These are phyloP conservation scores for Mythimna impura DNA, from an alignment of 2,888 invertebrate genomes.

Conservation along the genomic window DNA sequence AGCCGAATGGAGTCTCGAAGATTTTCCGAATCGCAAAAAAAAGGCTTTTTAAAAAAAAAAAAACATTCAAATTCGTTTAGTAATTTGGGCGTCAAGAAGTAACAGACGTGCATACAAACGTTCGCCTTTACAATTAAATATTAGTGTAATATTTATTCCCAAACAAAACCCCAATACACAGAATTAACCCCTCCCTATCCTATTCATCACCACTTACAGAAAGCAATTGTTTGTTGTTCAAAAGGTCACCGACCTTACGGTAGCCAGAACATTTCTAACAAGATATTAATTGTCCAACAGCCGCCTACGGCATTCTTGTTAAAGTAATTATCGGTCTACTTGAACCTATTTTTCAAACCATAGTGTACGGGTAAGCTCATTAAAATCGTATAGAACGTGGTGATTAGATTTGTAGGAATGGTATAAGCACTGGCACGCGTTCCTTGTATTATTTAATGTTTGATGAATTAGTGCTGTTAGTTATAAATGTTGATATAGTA, in stretches of 20 bases:
- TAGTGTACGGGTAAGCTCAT: conserved; percentile 70
- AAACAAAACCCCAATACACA: not conserved
- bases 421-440: conserved; percentile 34
- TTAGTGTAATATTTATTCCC: not conserved
- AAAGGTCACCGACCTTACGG: conserved; percentile 61
- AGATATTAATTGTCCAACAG: conserved; percentile 66
- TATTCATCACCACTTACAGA: conserved; percentile 45
- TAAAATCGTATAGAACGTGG: conserved; percentile 61
- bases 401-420: conserved; percentile 48
- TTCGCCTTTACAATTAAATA: no score
- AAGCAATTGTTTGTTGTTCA: conserved; percentile 46
- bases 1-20: no score
- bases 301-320: conserved; percentile 67
- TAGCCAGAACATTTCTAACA: conserved; percentile 66
- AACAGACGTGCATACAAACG: no score
- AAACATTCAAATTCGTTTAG: not conserved
- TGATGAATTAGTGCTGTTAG: conserved; percentile 43
- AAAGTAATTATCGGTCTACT: conserved; percentile 70
- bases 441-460: conserved; percentile 34
- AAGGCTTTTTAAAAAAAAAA: no score
- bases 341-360: conserved; percentile 72
- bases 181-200: conserved; percentile 25
- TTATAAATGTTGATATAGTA: conserved; percentile 35
- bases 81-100: no score
- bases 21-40: no score